Evolutionary conservation across 2,113 vertebrate genomes (phyloP).

Genomic region (Kryptolebias marmoratus): DNA sequence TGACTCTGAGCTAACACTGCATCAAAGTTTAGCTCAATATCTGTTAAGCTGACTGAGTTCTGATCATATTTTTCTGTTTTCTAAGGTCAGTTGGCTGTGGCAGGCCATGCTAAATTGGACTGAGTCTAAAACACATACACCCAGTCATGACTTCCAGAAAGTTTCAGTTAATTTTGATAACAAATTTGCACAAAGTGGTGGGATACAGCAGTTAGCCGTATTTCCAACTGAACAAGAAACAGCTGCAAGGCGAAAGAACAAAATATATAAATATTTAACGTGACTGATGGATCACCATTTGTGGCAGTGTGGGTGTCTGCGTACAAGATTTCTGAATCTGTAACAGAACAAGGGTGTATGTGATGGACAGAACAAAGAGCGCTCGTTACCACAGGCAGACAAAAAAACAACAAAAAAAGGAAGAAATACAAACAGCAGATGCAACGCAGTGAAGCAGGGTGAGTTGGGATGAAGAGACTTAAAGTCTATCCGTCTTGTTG

Average conservation of each 20-base stretch:
- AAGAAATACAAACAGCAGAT: neutral
- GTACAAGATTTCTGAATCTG: slow-evolving; percentile 25
- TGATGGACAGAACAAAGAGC: slow-evolving; percentile 56
- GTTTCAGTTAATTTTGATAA: no score
- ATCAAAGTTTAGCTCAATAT: no score
- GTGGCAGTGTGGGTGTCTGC: slow-evolving; percentile 33
- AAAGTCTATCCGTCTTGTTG: slow-evolving; percentile 13
- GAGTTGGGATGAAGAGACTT: neutral
- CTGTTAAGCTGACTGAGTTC: no score
- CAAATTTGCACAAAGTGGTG: no score
- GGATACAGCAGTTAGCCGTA: neutral
- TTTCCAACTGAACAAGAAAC: neutral
- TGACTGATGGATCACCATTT: slow-evolving; percentile 28
- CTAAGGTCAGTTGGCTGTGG: no score
- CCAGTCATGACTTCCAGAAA: no score
- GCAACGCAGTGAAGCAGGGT: neutral
- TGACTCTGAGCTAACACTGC: no score
- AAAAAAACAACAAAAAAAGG: slow-evolving; percentile 12
- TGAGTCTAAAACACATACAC: no score
- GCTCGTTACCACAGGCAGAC: slow-evolving; percentile 27
- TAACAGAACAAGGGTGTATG: slow-evolving; percentile 34
- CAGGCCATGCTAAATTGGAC: no score
- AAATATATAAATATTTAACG: neutral
- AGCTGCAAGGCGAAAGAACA: neutral
- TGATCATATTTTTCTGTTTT: no score